Conservation (phyloP, 2,113 vertebrate genomes). For the Burhinus oedicnemus region DNA sequence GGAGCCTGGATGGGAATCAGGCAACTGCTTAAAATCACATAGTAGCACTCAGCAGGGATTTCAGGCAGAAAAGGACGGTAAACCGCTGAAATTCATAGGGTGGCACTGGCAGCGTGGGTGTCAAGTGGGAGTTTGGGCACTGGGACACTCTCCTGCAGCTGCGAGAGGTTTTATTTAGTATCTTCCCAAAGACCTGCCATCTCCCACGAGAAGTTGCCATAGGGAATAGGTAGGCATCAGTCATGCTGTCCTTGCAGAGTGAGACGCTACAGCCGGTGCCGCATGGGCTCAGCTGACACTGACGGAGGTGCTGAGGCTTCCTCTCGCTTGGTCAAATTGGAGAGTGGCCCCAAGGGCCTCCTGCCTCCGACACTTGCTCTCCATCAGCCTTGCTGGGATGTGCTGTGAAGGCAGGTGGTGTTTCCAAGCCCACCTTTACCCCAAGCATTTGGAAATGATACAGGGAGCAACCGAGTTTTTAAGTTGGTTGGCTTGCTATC, state of each 20-base stretch:
- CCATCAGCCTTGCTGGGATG: background rate
- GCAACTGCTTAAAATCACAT: background rate
- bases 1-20: background rate
- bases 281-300: background rate
- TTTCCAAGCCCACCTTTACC: background rate
- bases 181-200: background rate
- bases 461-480: background rate
- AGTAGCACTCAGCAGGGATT: background rate
- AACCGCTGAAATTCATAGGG: background rate
- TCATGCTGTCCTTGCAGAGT: background rate
- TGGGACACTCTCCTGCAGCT: background rate
- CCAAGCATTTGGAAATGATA: background rate
- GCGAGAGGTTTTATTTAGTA: background rate
- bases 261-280: fast-evolving
- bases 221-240: background rate
- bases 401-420: background rate
- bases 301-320: background rate
- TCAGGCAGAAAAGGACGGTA: background rate
- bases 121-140: background rate
- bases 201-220: background rate
- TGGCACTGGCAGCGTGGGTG: background rate
- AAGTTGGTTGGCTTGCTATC: background rate
- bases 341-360: background rate
- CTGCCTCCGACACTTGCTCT: background rate
- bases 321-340: fast-evolving